phyloP scores from a whole-genome alignment of 2,797 vertebrate species.

The Bovichtus variegatus region DNA sequence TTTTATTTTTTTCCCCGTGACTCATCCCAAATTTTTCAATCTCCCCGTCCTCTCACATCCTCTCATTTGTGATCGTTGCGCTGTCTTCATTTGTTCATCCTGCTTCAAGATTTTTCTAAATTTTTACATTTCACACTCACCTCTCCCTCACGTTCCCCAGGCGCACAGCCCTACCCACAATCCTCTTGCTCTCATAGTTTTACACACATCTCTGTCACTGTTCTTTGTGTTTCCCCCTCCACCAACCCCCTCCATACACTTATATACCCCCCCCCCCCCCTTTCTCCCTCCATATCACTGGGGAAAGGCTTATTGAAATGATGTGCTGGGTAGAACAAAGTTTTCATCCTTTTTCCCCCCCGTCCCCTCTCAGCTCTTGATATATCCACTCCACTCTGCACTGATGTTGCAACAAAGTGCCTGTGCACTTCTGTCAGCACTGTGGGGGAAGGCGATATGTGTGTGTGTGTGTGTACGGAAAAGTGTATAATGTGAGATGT shows the following conservation, averaged over 20 bases:
- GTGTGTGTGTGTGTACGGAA: slow-evolving; percentile 8
- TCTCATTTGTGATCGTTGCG: slow-evolving; percentile 56
- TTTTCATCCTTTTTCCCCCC: slow-evolving; percentile 42
- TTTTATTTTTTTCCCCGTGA: slow-evolving; percentile 3
- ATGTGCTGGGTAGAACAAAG: slow-evolving; percentile 66
- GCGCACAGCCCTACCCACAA: slow-evolving; percentile 30
- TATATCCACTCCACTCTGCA: slow-evolving; percentile 54
- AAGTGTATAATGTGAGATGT: not conserved
- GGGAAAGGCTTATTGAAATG: slow-evolving; percentile 69
- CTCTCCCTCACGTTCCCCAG: slow-evolving; percentile 50
- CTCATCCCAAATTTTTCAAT: slow-evolving; percentile 50
- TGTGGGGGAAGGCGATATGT: slow-evolving; percentile 25
- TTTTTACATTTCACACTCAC: slow-evolving; percentile 41
- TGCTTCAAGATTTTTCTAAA: slow-evolving; percentile 39
- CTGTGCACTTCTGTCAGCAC: slow-evolving; percentile 50
- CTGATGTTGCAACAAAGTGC: slow-evolving; percentile 67
- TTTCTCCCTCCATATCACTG: slow-evolving; percentile 43
- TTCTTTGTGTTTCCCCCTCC: slow-evolving; percentile 39
- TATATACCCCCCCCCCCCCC: slow-evolving; percentile 19
- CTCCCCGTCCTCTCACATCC: slow-evolving; percentile 33
- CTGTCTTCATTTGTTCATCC: slow-evolving; percentile 57
- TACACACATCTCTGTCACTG: slow-evolving; percentile 39
- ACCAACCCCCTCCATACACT: not conserved
- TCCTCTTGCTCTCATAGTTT: slow-evolving; percentile 44
- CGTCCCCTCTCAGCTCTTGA: slow-evolving; percentile 42